Base-by-base conservation (phyloP, 2,888 invertebrate species). In the Conus canariensis region DNA sequence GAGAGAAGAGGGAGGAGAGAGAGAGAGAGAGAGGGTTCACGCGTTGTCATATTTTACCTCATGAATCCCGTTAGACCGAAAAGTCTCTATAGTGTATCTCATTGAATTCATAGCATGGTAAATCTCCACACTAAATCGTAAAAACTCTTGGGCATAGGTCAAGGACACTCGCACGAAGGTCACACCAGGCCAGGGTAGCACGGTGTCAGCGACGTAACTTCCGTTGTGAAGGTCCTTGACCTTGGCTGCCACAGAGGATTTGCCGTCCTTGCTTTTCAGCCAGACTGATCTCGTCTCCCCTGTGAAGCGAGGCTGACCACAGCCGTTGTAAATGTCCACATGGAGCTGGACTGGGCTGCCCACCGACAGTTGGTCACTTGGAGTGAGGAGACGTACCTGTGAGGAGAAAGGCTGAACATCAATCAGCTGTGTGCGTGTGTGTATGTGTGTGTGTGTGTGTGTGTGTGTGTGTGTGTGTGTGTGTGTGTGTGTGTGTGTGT, bases 271-370 rank as follows among this genome's bases (percentile, higher is more conserved):
- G 7, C 67, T 56, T n/a, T 64, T 87, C 16, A 87, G 87, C 87
- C 87, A 87, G 58, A 25, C 87, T 45, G 45, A 30, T 56, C 45
- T 45, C 45, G 45, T 45, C 45, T 45, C 45, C 45, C 45, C 45
- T 45, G 45, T 45, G 45, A 45, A 45, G 45, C 45, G 45, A 45
- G 45, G 45, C 45, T 45, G 45, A 45, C 45, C 45, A 45, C 45
- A 22, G 45, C 58, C n/a, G 77, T 74, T 67, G 25, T 74, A 87
- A 7, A 87, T 74, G 70, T 74, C 87, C 6, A 87, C 58, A 12
- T 77, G 87, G n/a, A 87, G 58, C 14, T 22, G 58, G n/a, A 87
- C 30, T n/a, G 19, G 14, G 58, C 45, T 70, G 10, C 77, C 74
- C 12, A 56, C 58, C 10, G 19, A 16, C 16, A 56, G 8, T 5